Percentiles rank a stretch among this genome's conserved stretches.
phyloP scores from a whole-genome alignment of 2,797 vertebrate genomes.

The Pangasius sanitwongsei region DNA sequence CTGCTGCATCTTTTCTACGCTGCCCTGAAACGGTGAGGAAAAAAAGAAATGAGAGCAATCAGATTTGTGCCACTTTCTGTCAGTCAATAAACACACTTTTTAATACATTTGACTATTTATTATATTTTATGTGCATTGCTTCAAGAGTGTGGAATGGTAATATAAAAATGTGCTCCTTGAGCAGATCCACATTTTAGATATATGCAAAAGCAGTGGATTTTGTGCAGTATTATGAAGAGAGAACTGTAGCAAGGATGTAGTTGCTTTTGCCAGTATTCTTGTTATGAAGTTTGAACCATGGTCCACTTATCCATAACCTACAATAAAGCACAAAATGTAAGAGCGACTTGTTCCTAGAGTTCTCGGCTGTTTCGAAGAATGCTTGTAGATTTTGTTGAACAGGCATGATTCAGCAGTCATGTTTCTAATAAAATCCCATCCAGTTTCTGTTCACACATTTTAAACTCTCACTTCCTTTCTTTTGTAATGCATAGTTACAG shows the following conservation, averaged over 20 bases:
- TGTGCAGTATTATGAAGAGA: background rate
- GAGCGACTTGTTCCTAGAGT: background rate
- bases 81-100: background rate
- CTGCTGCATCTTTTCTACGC: slow-evolving; percentile 92
- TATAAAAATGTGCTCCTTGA: background rate
- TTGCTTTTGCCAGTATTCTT: background rate
- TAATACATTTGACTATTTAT: background rate
- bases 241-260: background rate
- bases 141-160: background rate
- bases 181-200: background rate
- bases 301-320: background rate
- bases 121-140: background rate
- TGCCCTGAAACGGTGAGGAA: slow-evolving; percentile 82
- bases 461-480: slow-evolving; percentile 2
- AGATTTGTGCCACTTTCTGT: background rate
- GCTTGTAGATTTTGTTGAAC: background rate
- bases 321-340: background rate
- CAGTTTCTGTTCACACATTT: slow-evolving; percentile 8
- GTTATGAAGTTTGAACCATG: background rate
- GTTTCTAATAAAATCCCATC: background rate
- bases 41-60: background rate
- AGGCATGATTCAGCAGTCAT: slow-evolving; percentile 11
- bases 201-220: background rate
- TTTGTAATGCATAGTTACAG: background rate
- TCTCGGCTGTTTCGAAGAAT: background rate